Conservation (phyloP, 2,888 invertebrate species). For the Diplazon laetatorius region DNA sequence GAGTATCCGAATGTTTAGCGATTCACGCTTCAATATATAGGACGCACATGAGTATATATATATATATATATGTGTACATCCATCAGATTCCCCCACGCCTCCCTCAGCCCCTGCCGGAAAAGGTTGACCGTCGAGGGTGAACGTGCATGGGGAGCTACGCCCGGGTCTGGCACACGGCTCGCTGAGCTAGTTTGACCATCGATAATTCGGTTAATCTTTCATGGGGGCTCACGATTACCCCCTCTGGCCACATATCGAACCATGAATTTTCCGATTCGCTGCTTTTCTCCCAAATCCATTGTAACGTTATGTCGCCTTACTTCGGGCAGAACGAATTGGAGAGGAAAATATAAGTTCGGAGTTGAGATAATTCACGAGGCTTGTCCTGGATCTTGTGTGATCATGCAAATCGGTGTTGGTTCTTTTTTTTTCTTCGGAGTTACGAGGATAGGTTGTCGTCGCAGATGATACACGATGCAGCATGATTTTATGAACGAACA, state of each 20-base stretch:
- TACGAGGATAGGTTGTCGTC: no score
- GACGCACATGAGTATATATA: not conserved
- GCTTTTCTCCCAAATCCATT: conserved; percentile 27
- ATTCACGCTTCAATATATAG: conserved; percentile 17
- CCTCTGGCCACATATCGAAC: conserved; percentile 22
- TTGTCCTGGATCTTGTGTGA: not conserved
- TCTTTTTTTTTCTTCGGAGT: not conserved
- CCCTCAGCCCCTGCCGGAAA: not conserved
- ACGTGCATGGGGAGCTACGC: not conserved
- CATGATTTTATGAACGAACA: no score
- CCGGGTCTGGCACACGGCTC: not conserved
- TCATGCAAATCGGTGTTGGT: not conserved
- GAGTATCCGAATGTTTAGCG: conserved; percentile 3
- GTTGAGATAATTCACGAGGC: not conserved
- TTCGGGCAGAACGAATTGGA: not conserved
- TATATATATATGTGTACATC: not conserved
- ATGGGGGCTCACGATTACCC: conserved; percentile 37
- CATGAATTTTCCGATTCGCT: conserved; percentile 49
- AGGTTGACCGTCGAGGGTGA: conserved; percentile 8
- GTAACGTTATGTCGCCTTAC: conserved; percentile 5
- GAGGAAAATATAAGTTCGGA: not conserved
- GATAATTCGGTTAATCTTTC: conserved; percentile 55
- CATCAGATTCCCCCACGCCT: no score
- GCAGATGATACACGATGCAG: no score
- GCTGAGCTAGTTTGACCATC: conserved; percentile 23